Evolutionary conservation across 2,888 invertebrate genomes (phyloP), one percentile per base, ranked within the genome.

Genomic region (Artemia sp.): DNA sequence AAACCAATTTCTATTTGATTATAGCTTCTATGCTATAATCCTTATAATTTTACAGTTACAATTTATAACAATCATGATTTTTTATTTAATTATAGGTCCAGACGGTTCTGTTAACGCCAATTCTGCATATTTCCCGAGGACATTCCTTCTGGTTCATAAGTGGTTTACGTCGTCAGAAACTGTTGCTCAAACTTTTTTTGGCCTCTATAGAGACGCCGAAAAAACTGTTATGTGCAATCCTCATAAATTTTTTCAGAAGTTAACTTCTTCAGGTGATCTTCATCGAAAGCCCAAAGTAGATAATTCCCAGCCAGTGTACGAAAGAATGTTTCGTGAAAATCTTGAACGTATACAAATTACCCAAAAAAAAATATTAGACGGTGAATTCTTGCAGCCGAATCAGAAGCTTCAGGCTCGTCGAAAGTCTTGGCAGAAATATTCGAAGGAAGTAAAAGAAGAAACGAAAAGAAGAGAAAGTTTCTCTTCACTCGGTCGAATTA

Each of bases 131-230:
- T 78, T 77, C 72, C 79, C 79, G 8, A 75, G 76, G 51, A 78
- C 80, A 51, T 76, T 81, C 74, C 77, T 80, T 74, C 77, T 80
- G 70, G 80, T 80, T 79, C 81, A 81, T 74, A 78, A 79, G 72
- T 81, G 81, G 81, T 80, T 80, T 74, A 77, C 78, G 72, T 74
- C 77, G 67, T 80, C 80, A 19, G 78, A 78, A 71, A 75, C 77
- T 51, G 75, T 80, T 68, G 79, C 78, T 7, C 74, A 77, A 72
- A 75, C 75, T 53, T 76, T 79, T 70, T 75, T 78, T 52, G 75
- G 70, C 52, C 72, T 73, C 68, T 74, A 73, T 73, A 72, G 67
- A 12, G n/a, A 51, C 10, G 71, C 72, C 19, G 69, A 66, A 67
- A 19, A 19, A 58, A 58, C 50, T 8, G 67, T 50, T 9, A 67